phyloP scores from a whole-genome alignment of 2,888 invertebrate species.

The Conistra vaccinii region DNA sequence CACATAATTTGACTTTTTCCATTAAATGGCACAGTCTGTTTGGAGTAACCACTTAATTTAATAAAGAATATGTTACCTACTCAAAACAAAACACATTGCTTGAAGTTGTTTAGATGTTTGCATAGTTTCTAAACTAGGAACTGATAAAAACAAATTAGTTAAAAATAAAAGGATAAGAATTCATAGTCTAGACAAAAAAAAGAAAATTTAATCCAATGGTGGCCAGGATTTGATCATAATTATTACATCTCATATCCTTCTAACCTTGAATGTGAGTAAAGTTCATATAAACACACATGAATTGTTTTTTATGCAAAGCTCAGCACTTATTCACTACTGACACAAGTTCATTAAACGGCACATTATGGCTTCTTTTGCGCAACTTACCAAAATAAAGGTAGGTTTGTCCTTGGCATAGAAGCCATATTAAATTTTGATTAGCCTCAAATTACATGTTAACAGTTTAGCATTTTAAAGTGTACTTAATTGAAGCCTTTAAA shows the following conservation, averaged over 20 bases:
- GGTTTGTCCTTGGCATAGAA: conserved; percentile 78
- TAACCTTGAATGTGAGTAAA: conserved; percentile 10
- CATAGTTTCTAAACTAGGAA: not conserved
- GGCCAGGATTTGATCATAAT: not conserved
- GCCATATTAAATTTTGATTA: conserved; percentile 75
- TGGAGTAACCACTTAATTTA: not conserved
- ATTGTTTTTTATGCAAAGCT: not conserved
- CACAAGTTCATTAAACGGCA: conserved; percentile 52
- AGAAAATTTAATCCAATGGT: not conserved
- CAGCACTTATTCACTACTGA: conserved; percentile 1
- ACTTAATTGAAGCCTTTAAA: conserved; percentile 68
- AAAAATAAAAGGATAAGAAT: not conserved
- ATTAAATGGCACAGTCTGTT: not conserved
- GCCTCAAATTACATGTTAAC: conserved; percentile 69
- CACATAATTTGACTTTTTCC: conserved; percentile 35
- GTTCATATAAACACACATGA: not conserved
- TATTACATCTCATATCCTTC: not conserved
- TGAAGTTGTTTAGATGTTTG: not conserved
- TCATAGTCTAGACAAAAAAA: not conserved
- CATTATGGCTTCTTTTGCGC: conserved; percentile 62
- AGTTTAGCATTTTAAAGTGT: conserved; percentile 61
- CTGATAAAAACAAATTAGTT: not conserved
- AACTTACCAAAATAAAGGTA: conserved; percentile 66
- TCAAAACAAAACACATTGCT: not conserved
- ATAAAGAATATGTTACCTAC: not conserved